These are phyloP conservation scores for Ornithoptera alexandrae DNA, from an alignment of 2,888 invertebrate genomes.

Conservation along the genomic window DNA sequence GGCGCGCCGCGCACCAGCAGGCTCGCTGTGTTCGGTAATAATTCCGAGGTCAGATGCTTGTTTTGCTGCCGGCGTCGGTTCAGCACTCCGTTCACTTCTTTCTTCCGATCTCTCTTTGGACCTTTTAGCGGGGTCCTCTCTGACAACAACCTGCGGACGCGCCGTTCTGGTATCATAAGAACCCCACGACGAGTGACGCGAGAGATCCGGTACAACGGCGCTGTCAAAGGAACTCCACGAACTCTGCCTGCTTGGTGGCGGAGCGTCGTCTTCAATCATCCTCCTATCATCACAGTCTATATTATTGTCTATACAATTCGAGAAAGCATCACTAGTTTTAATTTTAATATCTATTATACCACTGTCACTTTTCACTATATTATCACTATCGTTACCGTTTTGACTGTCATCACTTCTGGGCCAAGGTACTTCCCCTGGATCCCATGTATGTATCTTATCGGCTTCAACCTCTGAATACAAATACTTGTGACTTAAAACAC, in stretches of 20 bases:
- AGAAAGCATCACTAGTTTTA: conserved; percentile 83
- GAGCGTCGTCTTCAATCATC: conserved; percentile 51
- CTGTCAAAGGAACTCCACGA: conserved; percentile 90
- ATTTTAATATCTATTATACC: conserved; percentile 69
- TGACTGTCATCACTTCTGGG: conserved; percentile 49
- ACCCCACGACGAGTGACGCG: conserved; percentile 91
- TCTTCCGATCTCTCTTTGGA: conserved; percentile 58
- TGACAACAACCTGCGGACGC: conserved; percentile 40
- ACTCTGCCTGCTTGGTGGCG: conserved; percentile 81
- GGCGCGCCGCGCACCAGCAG: conserved; percentile 39
- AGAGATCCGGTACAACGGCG: conserved; percentile 86
- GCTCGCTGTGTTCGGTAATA: conserved; percentile 62
- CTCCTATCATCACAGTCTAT: conserved; percentile 78
- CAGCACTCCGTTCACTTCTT: conserved; percentile 36
- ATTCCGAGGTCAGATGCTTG: conserved; percentile 58
- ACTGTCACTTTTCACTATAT: conserved; percentile 77
- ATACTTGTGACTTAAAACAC: conserved; percentile 53
- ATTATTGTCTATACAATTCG: conserved; percentile 84
- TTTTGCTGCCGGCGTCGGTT: conserved; percentile 40
- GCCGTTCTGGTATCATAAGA: conserved; percentile 83
- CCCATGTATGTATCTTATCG: conserved; percentile 83
- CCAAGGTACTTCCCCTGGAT: conserved; percentile 80
- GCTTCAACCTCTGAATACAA: conserved; percentile 52
- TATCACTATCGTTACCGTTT: conserved; percentile 59
- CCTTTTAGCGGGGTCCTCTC: conserved; percentile 48